A percentile compares a stretch with the other conserved stretches of the same genome.
phyloP scores from a whole-genome alignment of 2,113 vertebrate genomes.

The Promerops cafer region DNA sequence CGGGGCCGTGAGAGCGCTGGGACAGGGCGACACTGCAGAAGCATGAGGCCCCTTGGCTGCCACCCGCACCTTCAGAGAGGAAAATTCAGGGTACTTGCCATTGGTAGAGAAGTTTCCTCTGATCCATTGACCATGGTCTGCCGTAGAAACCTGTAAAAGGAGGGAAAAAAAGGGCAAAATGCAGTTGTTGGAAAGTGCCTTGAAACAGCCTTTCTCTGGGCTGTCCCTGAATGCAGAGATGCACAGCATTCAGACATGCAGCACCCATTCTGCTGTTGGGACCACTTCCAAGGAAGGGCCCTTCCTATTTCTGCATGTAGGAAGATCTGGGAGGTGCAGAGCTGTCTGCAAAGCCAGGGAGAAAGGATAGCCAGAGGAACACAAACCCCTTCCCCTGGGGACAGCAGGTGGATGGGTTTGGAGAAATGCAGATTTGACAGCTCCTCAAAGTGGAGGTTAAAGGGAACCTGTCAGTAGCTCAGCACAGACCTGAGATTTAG shows the following conservation, averaged over 20 bases:
- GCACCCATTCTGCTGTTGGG: neutral
- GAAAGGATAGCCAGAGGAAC: neutral
- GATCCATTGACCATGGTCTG: constrained; percentile 85
- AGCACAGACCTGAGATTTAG: neutral
- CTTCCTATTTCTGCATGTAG: neutral
- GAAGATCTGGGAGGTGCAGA: neutral
- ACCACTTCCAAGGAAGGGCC: neutral
- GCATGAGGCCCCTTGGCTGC: accelerated
- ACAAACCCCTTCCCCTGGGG: neutral
- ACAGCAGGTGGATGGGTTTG: neutral
- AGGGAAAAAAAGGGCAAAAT: neutral
- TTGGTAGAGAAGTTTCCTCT: constrained; percentile 83
- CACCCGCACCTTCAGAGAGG: accelerated
- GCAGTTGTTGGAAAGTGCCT: neutral
- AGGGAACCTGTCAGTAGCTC: neutral
- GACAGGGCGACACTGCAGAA: neutral
- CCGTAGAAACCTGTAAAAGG: constrained; percentile 80
- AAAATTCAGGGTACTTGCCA: constrained; percentile 70
- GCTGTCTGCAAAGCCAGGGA: neutral
- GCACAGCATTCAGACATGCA: neutral
- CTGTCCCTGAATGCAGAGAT: neutral
- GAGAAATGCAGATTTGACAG: neutral
- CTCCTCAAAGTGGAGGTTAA: neutral
- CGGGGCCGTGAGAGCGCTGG: neutral
- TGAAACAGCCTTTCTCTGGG: neutral